Conservation (phyloP, 2,113 vertebrate species). For the Menura novaehollandiae region DNA sequence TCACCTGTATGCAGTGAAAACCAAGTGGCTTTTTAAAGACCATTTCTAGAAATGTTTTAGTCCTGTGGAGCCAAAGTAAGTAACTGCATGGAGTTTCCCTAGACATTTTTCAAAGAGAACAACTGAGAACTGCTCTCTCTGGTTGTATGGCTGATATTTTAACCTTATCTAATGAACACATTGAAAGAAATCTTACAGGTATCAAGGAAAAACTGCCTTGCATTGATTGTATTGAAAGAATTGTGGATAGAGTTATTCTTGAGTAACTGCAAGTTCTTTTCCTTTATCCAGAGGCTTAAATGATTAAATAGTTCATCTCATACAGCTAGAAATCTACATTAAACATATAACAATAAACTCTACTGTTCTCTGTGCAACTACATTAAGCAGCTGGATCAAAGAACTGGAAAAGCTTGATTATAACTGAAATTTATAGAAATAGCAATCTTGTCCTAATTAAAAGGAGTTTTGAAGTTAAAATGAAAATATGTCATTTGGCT, state of each 20-base stretch:
- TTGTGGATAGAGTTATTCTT: constrained; percentile 65
- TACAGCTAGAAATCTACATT: constrained; percentile 67
- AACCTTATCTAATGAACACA: constrained; percentile 72
- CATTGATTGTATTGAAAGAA: constrained; percentile 54
- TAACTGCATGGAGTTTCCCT: constrained; percentile 70
- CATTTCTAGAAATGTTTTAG: constrained; percentile 78
- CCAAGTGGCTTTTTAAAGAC: constrained; percentile 69
- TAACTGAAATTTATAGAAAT: constrained; percentile 73
- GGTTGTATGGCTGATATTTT: constrained; percentile 69
- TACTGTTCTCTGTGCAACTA: constrained; percentile 68
- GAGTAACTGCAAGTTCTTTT: constrained; percentile 62
- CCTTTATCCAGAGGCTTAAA: constrained; percentile 65
- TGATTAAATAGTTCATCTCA: constrained; percentile 74
- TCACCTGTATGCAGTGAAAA: constrained; percentile 62
- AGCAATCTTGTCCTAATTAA: constrained; percentile 66
- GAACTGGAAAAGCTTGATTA: constrained; percentile 65
- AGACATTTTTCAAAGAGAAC: constrained; percentile 57
- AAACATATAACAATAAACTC: constrained; percentile 66
- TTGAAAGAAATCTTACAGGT: constrained; percentile 68
- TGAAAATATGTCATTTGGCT: constrained; percentile 52
- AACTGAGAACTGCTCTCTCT: constrained; percentile 64
- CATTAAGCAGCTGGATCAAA: constrained; percentile 67
- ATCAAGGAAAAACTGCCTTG: constrained; percentile 63
- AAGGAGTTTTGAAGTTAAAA: constrained; percentile 73
- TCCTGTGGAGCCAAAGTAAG: constrained; percentile 77